phyloP scores from a whole-genome alignment of 2,797 vertebrate genomes.

The Esox masquinongy region DNA sequence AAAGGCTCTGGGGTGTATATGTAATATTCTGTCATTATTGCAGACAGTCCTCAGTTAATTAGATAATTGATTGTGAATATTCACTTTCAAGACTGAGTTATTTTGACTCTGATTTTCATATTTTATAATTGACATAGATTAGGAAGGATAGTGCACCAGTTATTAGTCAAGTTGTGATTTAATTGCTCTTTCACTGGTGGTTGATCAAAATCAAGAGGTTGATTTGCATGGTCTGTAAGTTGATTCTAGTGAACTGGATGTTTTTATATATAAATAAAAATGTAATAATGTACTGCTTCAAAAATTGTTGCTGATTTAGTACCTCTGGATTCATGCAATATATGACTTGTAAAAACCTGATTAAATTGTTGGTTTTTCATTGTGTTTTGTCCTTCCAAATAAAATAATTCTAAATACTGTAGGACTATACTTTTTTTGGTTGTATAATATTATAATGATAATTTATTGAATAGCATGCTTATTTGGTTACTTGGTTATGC shows the following conservation, averaged over 20 bases:
- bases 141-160: conserved; percentile 23
- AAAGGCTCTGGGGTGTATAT: conserved; percentile 60
- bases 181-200: conserved; percentile 23
- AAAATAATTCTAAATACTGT: conserved; percentile 62
- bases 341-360: conserved; percentile 87
- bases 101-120: conserved; percentile 42
- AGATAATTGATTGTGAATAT: conserved; percentile 51
- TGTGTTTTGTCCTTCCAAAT: conserved; percentile 77
- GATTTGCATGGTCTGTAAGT: conserved; percentile 69
- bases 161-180: conserved; percentile 8
- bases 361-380: conserved; percentile 85
- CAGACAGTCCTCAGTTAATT: conserved; percentile 56
- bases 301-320: conserved; percentile 90
- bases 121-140: conserved; percentile 41
- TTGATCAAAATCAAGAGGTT: conserved; percentile 43
- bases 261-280: conserved; percentile 72
- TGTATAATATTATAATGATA: too few relatives aligned
- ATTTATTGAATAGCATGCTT: too few relatives aligned
- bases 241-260: conserved; percentile 62
- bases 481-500: too few relatives aligned
- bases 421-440: conserved; percentile 8
- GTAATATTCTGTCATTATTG: conserved; percentile 67
- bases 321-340: conserved; percentile 87
- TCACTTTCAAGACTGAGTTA: conserved; percentile 25
- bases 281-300: conserved; percentile 88